phyloP scores from a whole-genome alignment of 2,888 invertebrate species.

The Kryphioiulus occultus region DNA sequence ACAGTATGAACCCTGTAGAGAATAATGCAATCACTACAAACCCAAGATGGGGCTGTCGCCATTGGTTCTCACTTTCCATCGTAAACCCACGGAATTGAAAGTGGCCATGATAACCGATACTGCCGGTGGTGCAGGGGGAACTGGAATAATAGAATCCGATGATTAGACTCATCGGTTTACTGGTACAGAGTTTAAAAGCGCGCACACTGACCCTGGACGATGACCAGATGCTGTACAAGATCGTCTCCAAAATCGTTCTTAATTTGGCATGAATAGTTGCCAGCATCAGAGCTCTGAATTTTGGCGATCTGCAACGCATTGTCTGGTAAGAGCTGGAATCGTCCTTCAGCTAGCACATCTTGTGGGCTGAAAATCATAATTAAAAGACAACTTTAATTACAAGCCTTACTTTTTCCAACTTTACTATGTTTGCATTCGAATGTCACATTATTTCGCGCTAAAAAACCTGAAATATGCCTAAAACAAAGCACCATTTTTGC shows the following conservation, averaged over 20 bases:
- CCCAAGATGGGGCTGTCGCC: slow-evolving; percentile 50
- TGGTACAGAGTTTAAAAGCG: too few relatives aligned
- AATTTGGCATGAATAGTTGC: slow-evolving; percentile 62
- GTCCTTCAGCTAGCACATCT: slow-evolving; percentile 46
- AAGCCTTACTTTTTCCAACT: too few relatives aligned
- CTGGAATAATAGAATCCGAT: too few relatives aligned
- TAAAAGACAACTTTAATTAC: too few relatives aligned
- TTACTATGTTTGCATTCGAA: too few relatives aligned
- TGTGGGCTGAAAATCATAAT: too few relatives aligned
- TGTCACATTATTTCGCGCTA: too few relatives aligned
- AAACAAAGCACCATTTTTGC: too few relatives aligned
- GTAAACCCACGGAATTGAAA: slow-evolving; percentile 49
- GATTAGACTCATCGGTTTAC: too few relatives aligned
- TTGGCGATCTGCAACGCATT: slow-evolving; percentile 60
- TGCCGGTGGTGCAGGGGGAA: slow-evolving; percentile 45
- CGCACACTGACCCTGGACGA: slow-evolving; percentile 64
- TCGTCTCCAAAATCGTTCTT: slow-evolving; percentile 62
- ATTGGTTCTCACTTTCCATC: slow-evolving; percentile 46
- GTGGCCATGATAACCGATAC: slow-evolving; percentile 48
- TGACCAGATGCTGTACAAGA: slow-evolving; percentile 60
- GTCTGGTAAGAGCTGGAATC: slow-evolving; percentile 56
- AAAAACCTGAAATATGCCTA: too few relatives aligned
- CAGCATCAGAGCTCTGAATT: slow-evolving; percentile 59
- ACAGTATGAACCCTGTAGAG: too few relatives aligned
- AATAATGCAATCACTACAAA: neutral